Evolutionary conservation across 2,888 invertebrate species (phyloP), one percentile per base, ranked within the genome.

Genomic region (Brenthis daphne): DNA sequence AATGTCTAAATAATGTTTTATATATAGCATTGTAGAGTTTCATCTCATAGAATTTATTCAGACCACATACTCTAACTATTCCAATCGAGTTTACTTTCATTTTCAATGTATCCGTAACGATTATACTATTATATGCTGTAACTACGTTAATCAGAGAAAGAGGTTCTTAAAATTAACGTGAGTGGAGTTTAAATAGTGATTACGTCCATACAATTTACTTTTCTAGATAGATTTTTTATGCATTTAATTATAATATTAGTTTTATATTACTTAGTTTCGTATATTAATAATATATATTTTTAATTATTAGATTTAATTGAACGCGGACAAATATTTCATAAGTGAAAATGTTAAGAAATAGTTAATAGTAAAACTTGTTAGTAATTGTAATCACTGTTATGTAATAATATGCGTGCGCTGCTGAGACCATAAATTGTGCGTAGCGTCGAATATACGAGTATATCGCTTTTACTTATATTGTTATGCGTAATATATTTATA

Each of bases 31-130:
- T 20, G 43, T 48, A 58, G 4, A 47, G 51, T 69, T 69, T 47
- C 61, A 61, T 57, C 50, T 56, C 65, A 47, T 24, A 47, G 58
- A 64, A 63, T 69, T 6, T 60, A 71, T 71, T 66, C 71, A 51
- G 71, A 69, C 57, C 71, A 71, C 69, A 71, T 66, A 64, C 53
- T 37, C 67, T 29, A 29, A 29, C 29, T 54, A 66, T 64, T 69
- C 66, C 65, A 53, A 47, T 53, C 67, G 66, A 72, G 68, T 72
- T 77, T 77, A 84, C 88, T 85, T 86, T 86, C 86, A 73, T 82
- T 85, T 79, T 71, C 58, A 68, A 56, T 67, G 58, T 48, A 58
- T 58, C 5, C 48, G 48, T 3, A 48, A 58, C 58, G 47, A 58
- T 58, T 58, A 58, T 58, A 58, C 58, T 58, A 58, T 58, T 58